phyloP scores from a whole-genome alignment of 2,888 invertebrate genomes.

The Caenorhabditis macrosperma region DNA sequence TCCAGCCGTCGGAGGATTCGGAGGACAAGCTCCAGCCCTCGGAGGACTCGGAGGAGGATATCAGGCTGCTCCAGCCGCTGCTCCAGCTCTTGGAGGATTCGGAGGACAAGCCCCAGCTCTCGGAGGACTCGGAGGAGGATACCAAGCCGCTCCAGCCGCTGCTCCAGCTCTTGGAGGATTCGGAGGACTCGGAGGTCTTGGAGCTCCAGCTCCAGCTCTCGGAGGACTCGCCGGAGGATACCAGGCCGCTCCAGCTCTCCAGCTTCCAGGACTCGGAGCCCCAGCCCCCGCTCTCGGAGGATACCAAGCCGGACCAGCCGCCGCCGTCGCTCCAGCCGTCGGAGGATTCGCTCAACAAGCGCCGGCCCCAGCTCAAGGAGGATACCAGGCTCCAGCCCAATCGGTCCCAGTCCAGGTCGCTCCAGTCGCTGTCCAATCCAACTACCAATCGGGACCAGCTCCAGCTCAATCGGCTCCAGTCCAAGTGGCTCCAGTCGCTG shows the following conservation, averaged over 20 bases:
- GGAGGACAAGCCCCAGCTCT: neutral
- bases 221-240: slow-evolving; percentile 6
- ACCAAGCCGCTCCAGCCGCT: slow-evolving; percentile 24
- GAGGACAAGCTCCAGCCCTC: slow-evolving; percentile 29
- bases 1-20: slow-evolving; percentile 31
- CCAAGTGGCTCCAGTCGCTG: slow-evolving; percentile 19
- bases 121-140: slow-evolving; percentile 21
- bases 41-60: slow-evolving; percentile 16
- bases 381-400: slow-evolving; percentile 22
- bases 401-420: neutral
- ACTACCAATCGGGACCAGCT: too few species aligned
- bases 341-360: slow-evolving; percentile 9
- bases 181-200: slow-evolving; percentile 11
- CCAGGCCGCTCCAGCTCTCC: slow-evolving; percentile 3
- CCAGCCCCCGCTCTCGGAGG: too few species aligned
- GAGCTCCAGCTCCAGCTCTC: neutral
- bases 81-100: slow-evolving; percentile 13
- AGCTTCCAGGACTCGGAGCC: neutral
- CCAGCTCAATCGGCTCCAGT: slow-evolving; percentile 24
- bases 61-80: neutral
- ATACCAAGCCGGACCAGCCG: slow-evolving; percentile 12
- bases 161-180: neutral
- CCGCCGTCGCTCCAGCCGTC: neutral
- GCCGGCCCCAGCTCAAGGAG: slow-evolving; percentile 12
- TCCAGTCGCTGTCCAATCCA: slow-evolving; percentile 8